Evolutionary conservation across 2,797 vertebrate species (phyloP), one percentile per base, ranked within the genome.

Genomic region (Gambelia wislizenii): DNA sequence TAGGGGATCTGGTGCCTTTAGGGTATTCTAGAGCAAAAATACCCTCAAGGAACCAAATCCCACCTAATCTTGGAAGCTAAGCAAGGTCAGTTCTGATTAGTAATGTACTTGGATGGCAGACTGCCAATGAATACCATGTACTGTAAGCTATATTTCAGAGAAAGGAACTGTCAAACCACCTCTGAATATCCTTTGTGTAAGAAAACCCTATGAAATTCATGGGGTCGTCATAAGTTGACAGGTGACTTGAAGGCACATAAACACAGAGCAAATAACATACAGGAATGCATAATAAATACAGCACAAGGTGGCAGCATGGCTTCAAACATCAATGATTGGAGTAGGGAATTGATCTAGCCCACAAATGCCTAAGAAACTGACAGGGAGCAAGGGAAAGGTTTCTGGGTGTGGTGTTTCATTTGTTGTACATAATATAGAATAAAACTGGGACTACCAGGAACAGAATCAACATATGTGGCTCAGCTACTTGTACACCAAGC

Each of bases 261-360:
- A 5, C 14, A 33, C 36, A 59, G n/a, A 27, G 4, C 25, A 54
- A 44, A 44, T 20, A 59, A 44, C 18, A 84, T 54, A 36, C 25
- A 69, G 12, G 30, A 16, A 30, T 30, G 18, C 30, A 79, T 56
- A 78, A 87, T 1, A 7, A 59, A 20, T 0, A 3, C 14, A 64
- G 86, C 91, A 84, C 87, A 75, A 85, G 92, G 93, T 72, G 92
- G 92, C 89, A 91, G 90, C 89, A 87, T 22, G 91, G 89, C 64
- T 90, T 91, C 56, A 47, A 69, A 86, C 76, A 86, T 77, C 30
- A 79, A 81, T 76, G 52, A 10, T 22, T 3, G 33, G 22, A 77
- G n/a, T 22, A 56, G 27, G 39, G 52, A 33, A 36, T 44, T 14
- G 42, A 2, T 33, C 54, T 56, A 78, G 47, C 1, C 61, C 16